These are phyloP conservation scores for Enteromius paludinosus DNA, from an alignment of 2,797 vertebrate species.

Conservation along the genomic window DNA sequence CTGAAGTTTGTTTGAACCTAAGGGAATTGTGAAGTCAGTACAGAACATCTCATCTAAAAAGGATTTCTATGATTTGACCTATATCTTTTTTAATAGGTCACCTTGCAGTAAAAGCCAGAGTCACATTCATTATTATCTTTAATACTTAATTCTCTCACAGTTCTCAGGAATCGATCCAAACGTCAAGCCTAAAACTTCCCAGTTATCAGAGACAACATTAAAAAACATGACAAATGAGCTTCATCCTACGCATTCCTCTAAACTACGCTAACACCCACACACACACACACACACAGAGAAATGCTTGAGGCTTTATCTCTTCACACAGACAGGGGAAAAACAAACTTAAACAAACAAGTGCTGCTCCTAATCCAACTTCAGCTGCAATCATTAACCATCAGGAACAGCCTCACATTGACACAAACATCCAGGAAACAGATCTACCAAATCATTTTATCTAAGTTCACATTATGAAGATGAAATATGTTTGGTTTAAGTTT, in stretches of 20 bases:
- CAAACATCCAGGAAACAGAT: not conserved
- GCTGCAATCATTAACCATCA: conserved; percentile 22
- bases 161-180: not conserved
- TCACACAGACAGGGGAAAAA: not conserved
- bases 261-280: not conserved
- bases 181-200: not conserved
- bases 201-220: not conserved
- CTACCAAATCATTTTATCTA: not conserved
- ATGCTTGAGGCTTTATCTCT: conserved; percentile 12
- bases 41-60: not conserved
- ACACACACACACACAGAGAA: not conserved
- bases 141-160: not conserved
- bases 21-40: not conserved
- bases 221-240: not conserved
- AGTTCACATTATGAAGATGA: not conserved
- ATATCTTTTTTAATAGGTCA: conserved; percentile 5
- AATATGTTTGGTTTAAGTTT: not conserved
- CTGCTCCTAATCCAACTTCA: conserved; percentile 4
- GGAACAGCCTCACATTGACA: not conserved
- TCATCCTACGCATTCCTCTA: not conserved
- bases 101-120: not conserved
- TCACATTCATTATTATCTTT: not conserved
- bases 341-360: conserved; percentile 13
- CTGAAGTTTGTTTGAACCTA: not conserved
- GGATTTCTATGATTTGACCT: not conserved